Evolutionary conservation across 2,797 vertebrate species (phyloP).

Genomic region (Scolopax bukidnonensis): DNA sequence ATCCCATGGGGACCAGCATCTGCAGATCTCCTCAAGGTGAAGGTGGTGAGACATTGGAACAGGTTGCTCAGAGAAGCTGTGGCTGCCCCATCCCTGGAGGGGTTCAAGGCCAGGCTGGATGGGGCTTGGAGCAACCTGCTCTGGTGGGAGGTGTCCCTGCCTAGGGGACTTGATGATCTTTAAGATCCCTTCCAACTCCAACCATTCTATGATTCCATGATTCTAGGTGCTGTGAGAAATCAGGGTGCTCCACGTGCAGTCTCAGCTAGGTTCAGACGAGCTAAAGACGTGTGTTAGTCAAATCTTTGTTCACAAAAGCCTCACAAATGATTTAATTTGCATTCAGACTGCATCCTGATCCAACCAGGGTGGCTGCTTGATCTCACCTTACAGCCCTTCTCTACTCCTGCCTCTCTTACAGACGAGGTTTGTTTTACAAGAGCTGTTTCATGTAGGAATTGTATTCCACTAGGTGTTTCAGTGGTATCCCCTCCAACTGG

Average conservation of each 20-base stretch:
- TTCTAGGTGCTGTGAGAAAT: neutral
- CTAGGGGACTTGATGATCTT: no score
- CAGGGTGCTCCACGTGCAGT: neutral
- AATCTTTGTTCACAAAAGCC: neutral
- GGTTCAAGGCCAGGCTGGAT: no score
- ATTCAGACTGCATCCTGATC: neutral
- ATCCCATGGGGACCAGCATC: neutral
- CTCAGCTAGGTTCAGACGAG: neutral
- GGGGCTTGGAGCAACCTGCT: no score
- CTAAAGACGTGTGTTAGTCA: neutral
- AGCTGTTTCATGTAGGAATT: neutral
- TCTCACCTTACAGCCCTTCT: neutral
- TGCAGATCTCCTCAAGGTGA: neutral
- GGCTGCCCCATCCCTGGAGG: no score
- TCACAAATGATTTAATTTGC: neutral
- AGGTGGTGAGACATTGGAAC: no score
- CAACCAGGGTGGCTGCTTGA: neutral
- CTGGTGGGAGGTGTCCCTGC: no score
- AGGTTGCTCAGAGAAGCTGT: no score
- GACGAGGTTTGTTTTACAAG: slow-evolving; percentile 2
- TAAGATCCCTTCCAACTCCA: no score
- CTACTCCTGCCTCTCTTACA: neutral
- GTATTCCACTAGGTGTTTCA: neutral
- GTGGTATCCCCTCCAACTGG: neutral
- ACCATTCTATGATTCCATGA: no score